Evolutionary conservation across 2,888 invertebrate species (phyloP).

Genomic region (Pardosa pseudoannulata): DNA sequence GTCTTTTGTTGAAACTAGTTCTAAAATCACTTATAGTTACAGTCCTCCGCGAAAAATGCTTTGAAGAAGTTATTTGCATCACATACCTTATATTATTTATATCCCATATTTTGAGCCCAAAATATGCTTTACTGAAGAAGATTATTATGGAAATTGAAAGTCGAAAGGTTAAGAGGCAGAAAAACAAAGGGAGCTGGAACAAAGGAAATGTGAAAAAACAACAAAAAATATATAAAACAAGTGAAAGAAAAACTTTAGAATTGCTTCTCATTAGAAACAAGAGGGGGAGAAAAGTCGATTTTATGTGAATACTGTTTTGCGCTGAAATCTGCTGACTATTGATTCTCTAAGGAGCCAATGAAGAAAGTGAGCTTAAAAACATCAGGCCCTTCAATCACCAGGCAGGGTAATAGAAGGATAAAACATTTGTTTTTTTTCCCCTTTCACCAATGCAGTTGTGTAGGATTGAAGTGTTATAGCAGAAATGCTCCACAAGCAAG

Average conservation of each 20-base stretch:
- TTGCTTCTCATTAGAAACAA: conserved; percentile 68
- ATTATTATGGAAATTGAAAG: too few species aligned
- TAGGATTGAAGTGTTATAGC: neutral
- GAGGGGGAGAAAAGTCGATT: conserved; percentile 45
- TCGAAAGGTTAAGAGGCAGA: conserved; percentile 41
- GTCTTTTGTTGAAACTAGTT: too few species aligned
- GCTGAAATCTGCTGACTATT: conserved; percentile 63
- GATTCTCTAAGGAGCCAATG: conserved; percentile 54
- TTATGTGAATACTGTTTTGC: conserved; percentile 50
- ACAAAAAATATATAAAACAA: conserved; percentile 20
- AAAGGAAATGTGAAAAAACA: conserved; percentile 49
- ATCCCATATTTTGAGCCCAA: too few species aligned
- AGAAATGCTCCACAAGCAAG: neutral
- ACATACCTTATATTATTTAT: too few species aligned
- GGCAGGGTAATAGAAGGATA: neutral
- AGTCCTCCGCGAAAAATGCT: too few species aligned
- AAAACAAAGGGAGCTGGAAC: conserved; percentile 40
- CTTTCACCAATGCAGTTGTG: neutral
- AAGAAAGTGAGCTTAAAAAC: conserved; percentile 32
- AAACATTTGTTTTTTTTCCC: neutral
- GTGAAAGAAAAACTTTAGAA: conserved; percentile 55
- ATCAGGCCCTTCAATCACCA: conserved; percentile 1
- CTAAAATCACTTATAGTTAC: too few species aligned
- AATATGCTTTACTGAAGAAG: too few species aligned
- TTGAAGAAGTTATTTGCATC: too few species aligned